Evolutionary conservation across 2,797 vertebrate genomes (phyloP), one percentile per base, ranked within the genome.

Genomic region (Cyprinella venusta): DNA sequence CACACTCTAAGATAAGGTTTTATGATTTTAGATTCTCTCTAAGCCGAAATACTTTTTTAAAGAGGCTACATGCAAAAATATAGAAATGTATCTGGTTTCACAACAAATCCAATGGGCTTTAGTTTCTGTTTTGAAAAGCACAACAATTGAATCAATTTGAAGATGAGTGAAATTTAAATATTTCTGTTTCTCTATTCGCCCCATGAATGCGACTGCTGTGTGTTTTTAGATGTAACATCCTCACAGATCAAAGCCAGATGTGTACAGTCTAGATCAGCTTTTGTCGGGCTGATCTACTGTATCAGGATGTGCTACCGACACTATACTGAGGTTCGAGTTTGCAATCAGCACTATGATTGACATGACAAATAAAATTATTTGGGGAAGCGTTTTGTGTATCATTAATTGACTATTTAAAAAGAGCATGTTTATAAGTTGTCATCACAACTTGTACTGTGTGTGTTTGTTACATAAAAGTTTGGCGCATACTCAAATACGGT

Each of bases 91-190:
- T 61, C 33, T 42, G 3, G 64, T 77, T 64, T 64, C 3, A 0
- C 40, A 63, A 45, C 70, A 74, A 81, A 65, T 74, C 59, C 59
- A 24, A 40, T 74, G 42, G 61, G 45, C 16, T 75, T 64, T 65
- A 65, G 45, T 33, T 54, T 81, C 6, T 81, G 9, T 81, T 40
- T 21, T 81, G n/a, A 10, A 56, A 79, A 74, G n/a, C 59, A 81
- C 26, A 63, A 63, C 68, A 38, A 33, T 80, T 64, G 45, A 65
- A 74, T 40, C 8, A 52, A 63, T 81, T 33, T 61, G 54, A 82
- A 76, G 48, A 81, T 52, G 70, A 74, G 12, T 26, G 42, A 50
- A 16, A 48, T 48, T 48, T 16, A 6, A 64, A 52, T n/a, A 40
- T 40, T 24, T 52, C 40, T 67, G 36, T 65, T 64, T 76, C 71